Evolutionary conservation across 2,113 vertebrate species (phyloP).

Genomic region (Clarias magur): DNA sequence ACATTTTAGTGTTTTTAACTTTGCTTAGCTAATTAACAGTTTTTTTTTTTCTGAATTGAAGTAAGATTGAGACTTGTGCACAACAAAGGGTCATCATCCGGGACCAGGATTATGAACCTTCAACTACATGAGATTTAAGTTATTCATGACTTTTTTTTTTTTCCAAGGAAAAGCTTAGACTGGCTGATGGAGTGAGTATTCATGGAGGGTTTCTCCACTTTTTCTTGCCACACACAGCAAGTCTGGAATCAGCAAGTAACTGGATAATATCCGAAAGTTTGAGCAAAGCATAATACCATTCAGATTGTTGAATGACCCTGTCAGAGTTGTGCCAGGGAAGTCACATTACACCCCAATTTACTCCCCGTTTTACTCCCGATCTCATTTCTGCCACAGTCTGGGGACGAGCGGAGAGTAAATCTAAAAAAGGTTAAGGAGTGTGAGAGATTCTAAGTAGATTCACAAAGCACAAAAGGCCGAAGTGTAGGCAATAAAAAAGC

Average conservation of each 20-base stretch:
- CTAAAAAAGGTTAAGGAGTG: not conserved
- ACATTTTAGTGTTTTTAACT: too few species aligned
- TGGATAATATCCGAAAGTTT: not conserved
- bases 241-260: conserved; percentile 16
- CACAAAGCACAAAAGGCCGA: not conserved
- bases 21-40: too few species aligned
- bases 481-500: conserved; percentile 2
- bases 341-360: not conserved
- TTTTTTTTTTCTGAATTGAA: too few species aligned
- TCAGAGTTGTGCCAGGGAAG: not conserved
- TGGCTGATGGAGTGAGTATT: not conserved
- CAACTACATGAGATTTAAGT: not conserved
- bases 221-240: not conserved
- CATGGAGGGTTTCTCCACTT: not conserved
- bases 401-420: not conserved
- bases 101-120: not conserved
- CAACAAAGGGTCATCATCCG: too few species aligned
- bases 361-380: not conserved
- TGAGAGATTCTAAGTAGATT: not conserved
- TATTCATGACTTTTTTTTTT: not conserved
- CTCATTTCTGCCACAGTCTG: not conserved
- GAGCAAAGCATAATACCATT: conserved; percentile 1
- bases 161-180: not conserved
- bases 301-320: not conserved
- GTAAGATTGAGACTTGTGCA: too few species aligned